Evolutionary conservation across 2,113 vertebrate genomes (phyloP), one percentile per base, ranked within the genome.

Genomic region (Haemorhous mexicanus): DNA sequence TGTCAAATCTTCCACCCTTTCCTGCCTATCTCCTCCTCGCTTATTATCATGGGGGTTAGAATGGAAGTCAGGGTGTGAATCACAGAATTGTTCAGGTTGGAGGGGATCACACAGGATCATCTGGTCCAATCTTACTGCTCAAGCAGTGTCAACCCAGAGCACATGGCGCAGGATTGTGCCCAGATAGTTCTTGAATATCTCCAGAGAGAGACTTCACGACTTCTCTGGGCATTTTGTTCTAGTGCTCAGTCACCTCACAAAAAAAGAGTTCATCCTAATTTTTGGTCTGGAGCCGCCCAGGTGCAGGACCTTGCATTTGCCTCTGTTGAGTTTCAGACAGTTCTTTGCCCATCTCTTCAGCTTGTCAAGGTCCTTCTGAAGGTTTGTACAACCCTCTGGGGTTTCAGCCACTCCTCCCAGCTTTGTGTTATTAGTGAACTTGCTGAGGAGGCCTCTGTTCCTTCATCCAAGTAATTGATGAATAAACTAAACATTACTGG

Each of bases 11-110:
- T 79, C 33, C 22, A 50, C 4, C 5, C 10, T 11, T 86, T 85
- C 33, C 52, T 89, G 16, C 24, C 17, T 28, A n/a, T 44, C 9
- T 19, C 4, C 43, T 63, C 62, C 23, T 75, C 10, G 7, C 10
- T 66, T 27, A 13, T 21, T 17, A 11, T 22, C 0, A 0, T 8
- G 4, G 37, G 13, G 7, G 2, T 44, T 61, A 30, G 37, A 61
- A 33, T 7, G 52, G 41, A 32, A 49, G 15, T 44, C 0, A 2
- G 41, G 9, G 30, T 5, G 13, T 16, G 27, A 56, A 27, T 68
- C 19, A 59, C 77, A 59, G 37, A 37, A 24, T 37, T 8, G 8
- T 10, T 66, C 18, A 23, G 15, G 27, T 59, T 66, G 23, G 52
- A 74, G 16, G 18, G 33, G 26, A 6, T 15, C 59, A 50, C 27